These are phyloP conservation scores for Bicyclus anynana DNA, from an alignment of 1,140 invertebrate genomes.

Conservation along the genomic window DNA sequence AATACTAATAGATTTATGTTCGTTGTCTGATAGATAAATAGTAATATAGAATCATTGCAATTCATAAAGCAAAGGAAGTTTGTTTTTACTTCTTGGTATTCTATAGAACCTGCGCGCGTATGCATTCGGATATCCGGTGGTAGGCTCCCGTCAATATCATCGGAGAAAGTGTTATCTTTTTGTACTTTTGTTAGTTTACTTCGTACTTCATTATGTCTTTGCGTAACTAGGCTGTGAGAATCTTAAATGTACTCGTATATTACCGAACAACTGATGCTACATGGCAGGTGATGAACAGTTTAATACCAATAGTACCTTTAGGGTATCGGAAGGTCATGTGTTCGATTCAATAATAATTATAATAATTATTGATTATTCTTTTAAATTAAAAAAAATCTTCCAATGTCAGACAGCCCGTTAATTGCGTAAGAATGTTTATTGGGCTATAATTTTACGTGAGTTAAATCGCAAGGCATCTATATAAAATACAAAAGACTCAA, in stretches of 20 bases:
- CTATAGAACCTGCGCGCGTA: slow-evolving; percentile 8
- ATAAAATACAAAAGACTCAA: too few relatives aligned
- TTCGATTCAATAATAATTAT: too few relatives aligned
- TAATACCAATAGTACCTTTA: too few relatives aligned
- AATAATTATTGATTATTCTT: too few relatives aligned
- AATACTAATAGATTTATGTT: too few relatives aligned
- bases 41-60: slow-evolving; percentile 9
- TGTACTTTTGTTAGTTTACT: slow-evolving; percentile 15
- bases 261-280: background rate
- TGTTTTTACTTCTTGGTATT: slow-evolving; percentile 22
- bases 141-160: slow-evolving; percentile 22
- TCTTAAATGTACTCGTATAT: background rate
- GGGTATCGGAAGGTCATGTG: too few relatives aligned
- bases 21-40: background rate
- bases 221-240: slow-evolving; percentile 18
- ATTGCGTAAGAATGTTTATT: too few relatives aligned
- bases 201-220: background rate
- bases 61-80: slow-evolving; percentile 17
- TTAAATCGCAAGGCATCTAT: too few relatives aligned
- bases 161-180: slow-evolving; percentile 30
- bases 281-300: background rate
- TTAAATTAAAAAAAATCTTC: too few relatives aligned
- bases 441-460: too few relatives aligned
- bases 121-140: slow-evolving; percentile 27
- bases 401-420: too few relatives aligned